Evolutionary conservation across 2,113 vertebrate genomes (phyloP).

Genomic region (Pontoporia blainvillei): DNA sequence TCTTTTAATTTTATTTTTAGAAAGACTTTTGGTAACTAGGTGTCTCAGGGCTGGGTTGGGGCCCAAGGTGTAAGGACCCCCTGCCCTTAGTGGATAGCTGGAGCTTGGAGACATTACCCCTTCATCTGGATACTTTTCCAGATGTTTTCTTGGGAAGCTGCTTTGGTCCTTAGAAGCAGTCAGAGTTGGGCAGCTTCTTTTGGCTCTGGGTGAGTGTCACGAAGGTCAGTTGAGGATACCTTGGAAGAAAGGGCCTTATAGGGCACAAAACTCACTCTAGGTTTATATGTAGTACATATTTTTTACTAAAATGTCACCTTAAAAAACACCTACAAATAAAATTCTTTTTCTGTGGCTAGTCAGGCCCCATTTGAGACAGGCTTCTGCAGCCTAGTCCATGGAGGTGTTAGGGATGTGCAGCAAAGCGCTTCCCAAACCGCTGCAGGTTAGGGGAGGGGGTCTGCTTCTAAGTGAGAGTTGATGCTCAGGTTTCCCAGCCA

Average conservation of each 20-base stretch:
- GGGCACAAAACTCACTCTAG: slow-evolving; percentile 60
- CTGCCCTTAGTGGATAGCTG: slow-evolving; percentile 55
- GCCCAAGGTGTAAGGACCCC: slow-evolving; percentile 10
- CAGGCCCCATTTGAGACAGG: slow-evolving; percentile 17
- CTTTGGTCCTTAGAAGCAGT: slow-evolving; percentile 41
- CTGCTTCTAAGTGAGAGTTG: background rate
- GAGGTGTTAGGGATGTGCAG: background rate
- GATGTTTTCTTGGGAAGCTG: slow-evolving; percentile 72
- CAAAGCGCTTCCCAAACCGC: background rate
- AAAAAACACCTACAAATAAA: slow-evolving; percentile 37
- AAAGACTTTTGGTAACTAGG: slow-evolving; percentile 77
- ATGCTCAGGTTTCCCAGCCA: background rate
- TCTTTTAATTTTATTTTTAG: slow-evolving; percentile 74
- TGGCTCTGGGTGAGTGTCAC: slow-evolving; percentile 42
- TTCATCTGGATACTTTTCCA: slow-evolving; percentile 64
- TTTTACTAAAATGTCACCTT: slow-evolving; percentile 70
- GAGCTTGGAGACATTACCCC: slow-evolving; percentile 53
- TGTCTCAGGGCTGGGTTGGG: slow-evolving; percentile 73
- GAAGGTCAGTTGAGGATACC: slow-evolving; percentile 24
- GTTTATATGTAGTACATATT: slow-evolving; percentile 70
- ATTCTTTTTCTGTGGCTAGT: slow-evolving; percentile 45
- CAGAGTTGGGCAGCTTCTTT: slow-evolving; percentile 13
- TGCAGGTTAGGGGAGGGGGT: background rate
- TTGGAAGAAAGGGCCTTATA: background rate
- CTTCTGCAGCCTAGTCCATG: slow-evolving; percentile 11